Percentiles rank a stretch among this genome's conserved stretches.
Evolutionary conservation across 1,140 invertebrate species (phyloP).

Genomic region (Ladona fulva): DNA sequence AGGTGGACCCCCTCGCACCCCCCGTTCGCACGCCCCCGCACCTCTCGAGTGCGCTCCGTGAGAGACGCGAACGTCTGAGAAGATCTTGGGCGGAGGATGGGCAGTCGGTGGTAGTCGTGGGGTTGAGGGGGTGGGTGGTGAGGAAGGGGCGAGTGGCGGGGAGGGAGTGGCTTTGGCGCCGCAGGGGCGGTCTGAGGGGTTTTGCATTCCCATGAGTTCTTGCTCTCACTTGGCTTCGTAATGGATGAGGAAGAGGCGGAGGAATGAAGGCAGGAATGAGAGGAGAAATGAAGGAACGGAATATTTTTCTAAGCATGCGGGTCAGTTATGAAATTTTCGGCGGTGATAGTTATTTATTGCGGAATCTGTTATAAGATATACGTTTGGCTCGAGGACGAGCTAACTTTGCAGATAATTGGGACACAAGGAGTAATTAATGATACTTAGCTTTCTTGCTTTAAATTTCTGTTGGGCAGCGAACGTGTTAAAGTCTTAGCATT

Average conservation of each 20-base stretch:
- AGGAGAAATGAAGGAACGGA: neutral
- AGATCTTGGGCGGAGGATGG: conserved; percentile 31
- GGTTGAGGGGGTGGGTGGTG: conserved; percentile 21
- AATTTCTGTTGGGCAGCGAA: no score
- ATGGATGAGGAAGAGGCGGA: neutral
- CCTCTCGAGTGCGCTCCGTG: conserved; percentile 24
- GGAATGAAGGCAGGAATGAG: neutral
- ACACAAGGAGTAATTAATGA: no score
- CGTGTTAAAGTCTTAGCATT: no score
- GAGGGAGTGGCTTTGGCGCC: neutral
- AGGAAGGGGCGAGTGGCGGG: neutral
- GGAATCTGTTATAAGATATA: no score
- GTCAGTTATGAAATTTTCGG: no score
- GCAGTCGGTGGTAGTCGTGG: conserved; percentile 25
- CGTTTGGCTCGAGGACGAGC: no score
- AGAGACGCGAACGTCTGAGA: conserved; percentile 29
- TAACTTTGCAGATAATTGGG: no score
- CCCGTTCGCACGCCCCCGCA: conserved; percentile 19
- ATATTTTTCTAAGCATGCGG: no score
- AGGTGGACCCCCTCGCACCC: neutral
- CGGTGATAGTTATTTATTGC: no score
- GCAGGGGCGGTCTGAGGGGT: neutral
- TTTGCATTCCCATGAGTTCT: neutral
- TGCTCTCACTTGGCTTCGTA: neutral
- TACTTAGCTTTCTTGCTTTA: no score